A percentile compares a stretch with the other conserved stretches of the same genome.
These are phyloP conservation scores for Athetis lepigone DNA, from an alignment of 2,888 invertebrate genomes.

Conservation along the genomic window DNA sequence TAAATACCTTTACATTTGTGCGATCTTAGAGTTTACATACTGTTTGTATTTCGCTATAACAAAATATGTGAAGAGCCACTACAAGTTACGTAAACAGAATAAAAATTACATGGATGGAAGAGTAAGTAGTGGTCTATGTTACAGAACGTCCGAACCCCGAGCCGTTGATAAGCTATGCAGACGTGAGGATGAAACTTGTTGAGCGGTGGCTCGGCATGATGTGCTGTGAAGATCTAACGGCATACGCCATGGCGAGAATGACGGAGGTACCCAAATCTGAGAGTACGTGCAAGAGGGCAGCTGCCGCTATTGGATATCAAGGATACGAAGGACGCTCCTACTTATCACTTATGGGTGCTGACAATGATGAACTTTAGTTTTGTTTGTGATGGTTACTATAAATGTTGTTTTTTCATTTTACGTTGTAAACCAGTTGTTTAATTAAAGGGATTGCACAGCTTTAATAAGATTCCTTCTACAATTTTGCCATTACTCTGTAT, in stretches of 20 bases:
- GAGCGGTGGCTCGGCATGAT: slow-evolving; percentile 79
- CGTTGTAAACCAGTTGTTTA: slow-evolving; percentile 5
- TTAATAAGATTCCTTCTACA: not conserved
- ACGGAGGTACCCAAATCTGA: slow-evolving; percentile 77
- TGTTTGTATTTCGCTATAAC: slow-evolving; percentile 29
- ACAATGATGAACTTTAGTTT: slow-evolving; percentile 51
- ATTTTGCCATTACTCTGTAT: not conserved
- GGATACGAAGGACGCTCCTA: slow-evolving; percentile 75
- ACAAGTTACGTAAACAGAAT: slow-evolving; percentile 17
- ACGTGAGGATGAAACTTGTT: slow-evolving; percentile 79
- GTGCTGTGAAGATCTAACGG: slow-evolving; percentile 81
- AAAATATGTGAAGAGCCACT: slow-evolving; percentile 31
- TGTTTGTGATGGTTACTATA: not conserved
- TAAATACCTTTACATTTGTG: too few species aligned
- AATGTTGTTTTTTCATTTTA: not conserved
- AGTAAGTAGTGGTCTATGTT: slow-evolving; percentile 57
- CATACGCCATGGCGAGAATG: slow-evolving; percentile 74
- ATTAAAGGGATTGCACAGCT: slow-evolving; percentile 1
- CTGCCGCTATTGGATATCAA: slow-evolving; percentile 70
- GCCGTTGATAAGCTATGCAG: slow-evolving; percentile 77
- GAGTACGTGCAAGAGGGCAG: slow-evolving; percentile 70
- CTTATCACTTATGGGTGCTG: slow-evolving; percentile 66
- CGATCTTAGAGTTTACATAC: too few species aligned
- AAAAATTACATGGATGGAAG: slow-evolving; percentile 20
- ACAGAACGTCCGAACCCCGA: slow-evolving; percentile 76